Conservation (phyloP, 2,797 vertebrate species). For the Oreochromis mossambicus region DNA sequence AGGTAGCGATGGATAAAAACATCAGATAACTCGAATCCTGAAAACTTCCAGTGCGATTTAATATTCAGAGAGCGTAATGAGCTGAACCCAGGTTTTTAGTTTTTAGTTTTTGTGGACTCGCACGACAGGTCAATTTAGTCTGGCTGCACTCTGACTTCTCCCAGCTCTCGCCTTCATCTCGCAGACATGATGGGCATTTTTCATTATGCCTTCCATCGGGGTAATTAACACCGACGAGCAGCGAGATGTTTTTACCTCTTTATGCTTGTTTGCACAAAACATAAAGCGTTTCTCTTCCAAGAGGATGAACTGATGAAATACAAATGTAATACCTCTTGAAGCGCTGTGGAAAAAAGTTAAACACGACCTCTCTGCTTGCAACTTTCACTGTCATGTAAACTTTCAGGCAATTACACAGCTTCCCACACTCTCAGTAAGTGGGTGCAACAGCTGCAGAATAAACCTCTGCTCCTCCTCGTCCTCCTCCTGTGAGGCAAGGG, state of each 20-base stretch:
- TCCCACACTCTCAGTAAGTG: background rate
- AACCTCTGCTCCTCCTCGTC: background rate
- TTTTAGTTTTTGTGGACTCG: background rate
- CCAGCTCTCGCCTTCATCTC: background rate
- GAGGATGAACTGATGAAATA: constrained; percentile 39
- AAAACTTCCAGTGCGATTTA: background rate
- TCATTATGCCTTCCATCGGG: constrained; percentile 11
- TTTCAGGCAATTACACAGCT: constrained; percentile 8
- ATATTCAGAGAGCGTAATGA: background rate
- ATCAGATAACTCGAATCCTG: background rate
- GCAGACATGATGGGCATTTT: background rate
- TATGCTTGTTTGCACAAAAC: constrained; percentile 28
- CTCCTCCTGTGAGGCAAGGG: background rate
- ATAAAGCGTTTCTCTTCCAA: constrained; percentile 5
- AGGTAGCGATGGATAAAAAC: background rate
- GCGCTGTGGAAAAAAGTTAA: background rate
- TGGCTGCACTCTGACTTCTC: background rate
- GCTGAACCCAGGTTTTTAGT: background rate
- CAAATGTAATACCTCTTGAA: constrained; percentile 21
- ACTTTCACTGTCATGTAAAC: constrained; percentile 22
- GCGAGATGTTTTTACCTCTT: constrained; percentile 1
- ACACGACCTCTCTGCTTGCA: background rate
- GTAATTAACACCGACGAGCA: constrained; percentile 27
- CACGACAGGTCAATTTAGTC: constrained; percentile 7
- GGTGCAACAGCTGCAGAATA: constrained; percentile 9